Evolutionary conservation across 2,797 vertebrate species (phyloP), one percentile per base, ranked within the genome.

Genomic region (Agapornis canus): DNA sequence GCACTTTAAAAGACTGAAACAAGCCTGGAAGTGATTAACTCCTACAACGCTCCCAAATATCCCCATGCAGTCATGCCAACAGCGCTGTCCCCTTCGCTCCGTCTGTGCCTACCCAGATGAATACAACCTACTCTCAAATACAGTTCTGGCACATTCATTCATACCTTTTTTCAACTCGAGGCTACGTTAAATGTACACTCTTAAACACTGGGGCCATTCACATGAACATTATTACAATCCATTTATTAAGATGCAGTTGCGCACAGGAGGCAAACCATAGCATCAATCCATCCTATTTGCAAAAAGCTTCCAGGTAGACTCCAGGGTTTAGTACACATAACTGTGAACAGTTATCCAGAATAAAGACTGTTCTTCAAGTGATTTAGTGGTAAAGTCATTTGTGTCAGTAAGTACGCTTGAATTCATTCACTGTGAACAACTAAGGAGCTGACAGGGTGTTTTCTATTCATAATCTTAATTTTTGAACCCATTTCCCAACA

Each of bases 21-120:
- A 4, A 87, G 61, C 60, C 95, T 96, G 92, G 92, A 96, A 96
- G 48, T 75, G 40, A 95, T 96, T 93, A 95, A 93, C 75, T 93
- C 60, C 52, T 70, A 86, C 61, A 92, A 22, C 10, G 19, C 64
- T 94, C 78, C 64, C 78, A 91, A 89, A 87, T 92, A 84, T 31
- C 71, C 64, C 69, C 40, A 40, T 43, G 72, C 25, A 87, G 56
- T 51, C 71, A 87, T 49, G 68, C 89, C 86, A 95, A 64, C 71
- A 89, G 57, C 9, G 29, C 27, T 87, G 45, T 80, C 56, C 25
- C 39, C 54, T 83, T 39, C 83, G 79, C 64, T 91, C 80, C 57
- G 0, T 82, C 78, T 87, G 32, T 82, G 89, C 83, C 78, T 95
- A 92, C 59, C 18, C 69, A 84, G 51, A 94, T 90, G 83, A 96